Evolutionary conservation across 1,140 invertebrate genomes (phyloP).

Genomic region (Lordiphosa collinella): DNA sequence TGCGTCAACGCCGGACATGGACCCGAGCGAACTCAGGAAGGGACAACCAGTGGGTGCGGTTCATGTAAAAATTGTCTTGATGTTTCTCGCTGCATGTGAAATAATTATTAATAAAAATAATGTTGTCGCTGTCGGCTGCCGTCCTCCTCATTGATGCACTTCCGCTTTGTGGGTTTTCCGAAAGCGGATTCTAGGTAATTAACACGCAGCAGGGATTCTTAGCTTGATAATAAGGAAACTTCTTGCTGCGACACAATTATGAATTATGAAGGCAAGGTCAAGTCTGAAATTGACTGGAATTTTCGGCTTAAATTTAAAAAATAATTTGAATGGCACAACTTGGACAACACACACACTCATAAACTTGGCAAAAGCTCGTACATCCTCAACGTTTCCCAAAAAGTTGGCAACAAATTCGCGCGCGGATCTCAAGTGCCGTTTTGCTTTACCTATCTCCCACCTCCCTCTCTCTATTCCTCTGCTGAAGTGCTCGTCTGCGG

Average conservation of each 20-base stretch:
- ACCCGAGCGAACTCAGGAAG: slow-evolving; percentile 20
- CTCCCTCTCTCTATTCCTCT: neutral
- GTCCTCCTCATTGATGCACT: slow-evolving; percentile 33
- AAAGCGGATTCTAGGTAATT: slow-evolving; percentile 45
- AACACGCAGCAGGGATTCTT: slow-evolving; percentile 42
- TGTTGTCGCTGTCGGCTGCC: neutral
- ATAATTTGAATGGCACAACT: neutral
- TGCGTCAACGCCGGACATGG: slow-evolving; percentile 66
- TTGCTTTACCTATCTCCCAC: neutral
- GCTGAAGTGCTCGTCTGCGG: slow-evolving; percentile 21
- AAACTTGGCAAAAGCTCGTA: too few relatives aligned
- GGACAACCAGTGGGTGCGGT: slow-evolving; percentile 16
- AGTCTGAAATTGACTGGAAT: too few relatives aligned
- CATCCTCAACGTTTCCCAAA: slow-evolving; percentile 17
- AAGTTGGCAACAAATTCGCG: slow-evolving; percentile 45
- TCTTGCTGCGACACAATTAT: neutral
- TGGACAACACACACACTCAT: slow-evolving; percentile 23
- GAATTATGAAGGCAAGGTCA: too few relatives aligned
- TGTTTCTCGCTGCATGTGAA: slow-evolving; percentile 42
- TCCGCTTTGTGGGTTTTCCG: slow-evolving; percentile 11
- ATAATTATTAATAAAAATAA: slow-evolving; percentile 73
- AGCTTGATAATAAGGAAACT: neutral
- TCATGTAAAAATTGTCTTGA: slow-evolving; percentile 49
- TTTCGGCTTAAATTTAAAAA: too few relatives aligned
- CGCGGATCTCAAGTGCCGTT: slow-evolving; percentile 27